Evolutionary conservation across 1,140 invertebrate species (phyloP), one percentile per base, ranked within the genome.

Genomic region (Aphis craccivora): DNA sequence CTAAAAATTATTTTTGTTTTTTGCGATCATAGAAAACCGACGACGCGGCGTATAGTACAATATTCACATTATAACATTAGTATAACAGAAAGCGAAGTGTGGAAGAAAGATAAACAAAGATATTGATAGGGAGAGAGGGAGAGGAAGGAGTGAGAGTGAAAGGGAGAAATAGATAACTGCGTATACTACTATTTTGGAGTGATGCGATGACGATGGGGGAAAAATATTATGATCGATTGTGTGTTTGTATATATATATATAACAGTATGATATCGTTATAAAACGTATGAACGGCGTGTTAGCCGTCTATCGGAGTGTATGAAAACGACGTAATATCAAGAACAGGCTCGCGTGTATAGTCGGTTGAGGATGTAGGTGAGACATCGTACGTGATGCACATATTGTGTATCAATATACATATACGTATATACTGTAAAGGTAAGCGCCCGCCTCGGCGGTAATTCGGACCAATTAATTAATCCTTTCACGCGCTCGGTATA

Each of bases 401-500:
- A n/a, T n/a, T n/a, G 8, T 2, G 22, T 35, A 40, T 37, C 81
- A 40, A 83, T 40, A 83, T 23, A 37, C 37, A 83, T 37, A 35
- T 37, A 23, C 48, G 14, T 51, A 2, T 40, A 25, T 23, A 83
- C 37, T 9, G 35, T 40, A 76, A n/a, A n/a, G 60, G 60, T n/a
- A 76, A 76, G 40, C 83, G 83, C 83, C 8, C 23, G 83, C 37
- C 22, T 40, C 20, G 83, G 35, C 20, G 83, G 35, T 30, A 43
- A 86, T 86, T 45, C 83, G 83, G 83, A 86, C 83, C 83, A 40
- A 86, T 86, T 86, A 86, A 86, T 86, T 86, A 86, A 86, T 86
- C 83, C 25, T 86, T 86, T 86, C 83, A 25, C 37, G 83, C 83
- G 8, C 23, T 86, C 40, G 40, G 37, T 43, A 43, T 86, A 40